Evolutionary conservation across 2,888 invertebrate genomes (phyloP), one percentile per base, ranked within the genome.

Genomic region (Harpalus rufipes): DNA sequence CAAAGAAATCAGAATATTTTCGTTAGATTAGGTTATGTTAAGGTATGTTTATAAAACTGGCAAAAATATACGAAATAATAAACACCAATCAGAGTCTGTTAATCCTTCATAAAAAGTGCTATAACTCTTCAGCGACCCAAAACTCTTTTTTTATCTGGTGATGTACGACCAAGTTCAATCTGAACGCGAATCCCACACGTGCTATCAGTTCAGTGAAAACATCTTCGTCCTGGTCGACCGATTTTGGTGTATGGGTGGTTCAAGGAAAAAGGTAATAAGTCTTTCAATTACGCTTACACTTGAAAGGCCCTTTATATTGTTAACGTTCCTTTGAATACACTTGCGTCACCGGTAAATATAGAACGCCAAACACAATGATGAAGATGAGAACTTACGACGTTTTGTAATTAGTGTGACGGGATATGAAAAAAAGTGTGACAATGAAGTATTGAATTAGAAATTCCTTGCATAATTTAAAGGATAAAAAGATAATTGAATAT

Each of bases 241-340:
- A 78, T 78, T 78, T 78, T 32, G 78, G 58, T 21, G 58, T 25
- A 58, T 78, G 25, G 78, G 78, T 32, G 56, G 21, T 25, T 58
- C 7, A 32, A 78, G 78, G 78, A 58, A 78, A 58, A 78, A 58
- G 78, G 32, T 56, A 78, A 78, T 78, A 78, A 58, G 16, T 7
- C 56, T 78, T 78, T 56, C 78, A 78, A 78, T 78, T 78, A 78
- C 56, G 5, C 32, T 1, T 68, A 21, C 44, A 44, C 72, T 44
- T 74, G 72, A 44, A 74, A 74, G 72, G 72, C 44, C 72, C 41
- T 41, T 74, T 74, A 44, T 44, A 44, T 44, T 39, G 39, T 68
- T 68, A 68, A 32, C 21, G 16, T 59, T 65, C 32, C 68, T 41
- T 18, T 21, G 44, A 74, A 74, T 74, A 12, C 32, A 65, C 14